Conservation (phyloP, 2,888 invertebrate species). For the Ametastegia equiseti region DNA sequence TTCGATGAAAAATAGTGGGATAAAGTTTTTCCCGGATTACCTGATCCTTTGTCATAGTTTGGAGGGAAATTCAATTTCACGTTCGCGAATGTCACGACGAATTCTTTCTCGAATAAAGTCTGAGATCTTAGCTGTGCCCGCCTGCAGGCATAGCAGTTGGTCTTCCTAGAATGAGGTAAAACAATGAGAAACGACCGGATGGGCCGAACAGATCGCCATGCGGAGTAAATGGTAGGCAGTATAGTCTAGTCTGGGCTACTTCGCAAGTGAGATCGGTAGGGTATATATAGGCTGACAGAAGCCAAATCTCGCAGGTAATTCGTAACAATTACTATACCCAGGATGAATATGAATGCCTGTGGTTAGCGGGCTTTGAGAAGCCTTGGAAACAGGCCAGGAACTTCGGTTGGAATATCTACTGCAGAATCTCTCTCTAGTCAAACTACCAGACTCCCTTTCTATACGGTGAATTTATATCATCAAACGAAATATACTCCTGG, state of each 20-base stretch:
- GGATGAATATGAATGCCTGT: constrained; percentile 55
- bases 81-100: not conserved
- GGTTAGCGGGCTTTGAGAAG: constrained; percentile 39
- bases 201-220: constrained; percentile 23
- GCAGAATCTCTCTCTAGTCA: constrained; percentile 49
- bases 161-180: not conserved
- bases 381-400: constrained; percentile 29
- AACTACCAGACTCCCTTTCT: constrained; percentile 27
- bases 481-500: constrained; percentile 27
- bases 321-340: constrained; percentile 59
- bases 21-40: not conserved
- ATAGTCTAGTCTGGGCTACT: no score
- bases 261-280: not conserved
- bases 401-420: constrained; percentile 34
- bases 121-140: no score
- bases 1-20: not conserved
- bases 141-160: no score
- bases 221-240: not conserved
- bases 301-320: constrained; percentile 54
- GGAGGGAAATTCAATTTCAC: not conserved
- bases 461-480: constrained; percentile 48
- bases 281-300: constrained; percentile 14
- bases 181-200: constrained; percentile 18
- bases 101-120: not conserved
- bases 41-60: not conserved